These are phyloP conservation scores for Lithophane ornitopus DNA, from an alignment of 2,888 invertebrate genomes.

Conservation along the genomic window DNA sequence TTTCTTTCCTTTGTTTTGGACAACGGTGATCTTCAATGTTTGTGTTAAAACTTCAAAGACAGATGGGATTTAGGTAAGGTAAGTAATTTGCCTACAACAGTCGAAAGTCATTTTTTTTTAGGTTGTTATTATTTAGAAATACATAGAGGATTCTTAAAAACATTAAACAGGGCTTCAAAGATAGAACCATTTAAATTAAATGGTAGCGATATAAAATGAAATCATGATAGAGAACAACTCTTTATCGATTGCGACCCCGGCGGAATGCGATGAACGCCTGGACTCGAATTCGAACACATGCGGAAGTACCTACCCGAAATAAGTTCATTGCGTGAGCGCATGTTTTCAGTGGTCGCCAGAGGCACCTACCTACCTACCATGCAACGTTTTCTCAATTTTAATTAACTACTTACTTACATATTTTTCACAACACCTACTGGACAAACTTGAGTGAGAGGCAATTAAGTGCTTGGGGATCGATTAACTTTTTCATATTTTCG, in stretches of 20 bases:
- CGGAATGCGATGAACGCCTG: conserved; percentile 81
- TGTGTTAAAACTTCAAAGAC: neutral
- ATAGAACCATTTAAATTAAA: neutral
- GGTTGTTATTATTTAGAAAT: neutral
- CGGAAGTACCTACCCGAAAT: conserved; percentile 87
- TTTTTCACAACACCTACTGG: neutral
- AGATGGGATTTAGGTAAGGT: neutral
- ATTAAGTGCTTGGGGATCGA: neutral
- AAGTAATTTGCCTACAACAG: neutral
- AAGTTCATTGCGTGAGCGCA: conserved; percentile 83
- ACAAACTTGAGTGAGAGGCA: neutral
- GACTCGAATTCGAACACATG: conserved; percentile 82
- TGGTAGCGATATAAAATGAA: neutral
- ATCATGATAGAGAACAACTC: neutral
- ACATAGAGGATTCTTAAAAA: neutral
- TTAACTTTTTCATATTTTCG: neutral
- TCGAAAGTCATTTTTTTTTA: neutral
- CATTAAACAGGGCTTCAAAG: neutral
- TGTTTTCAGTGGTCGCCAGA: conserved; percentile 65
- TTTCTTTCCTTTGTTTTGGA: conserved; percentile 16
- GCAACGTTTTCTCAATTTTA: conserved; percentile 6
- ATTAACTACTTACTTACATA: neutral
- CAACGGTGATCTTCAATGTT: conserved; percentile 1
- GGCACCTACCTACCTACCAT: conserved; percentile 3
- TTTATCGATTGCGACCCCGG: conserved; percentile 69